Percentiles rank a stretch among this genome's conserved stretches.
Conservation (phyloP, 2,797 vertebrate genomes). For the Cryptoblepharus egeriae region DNA sequence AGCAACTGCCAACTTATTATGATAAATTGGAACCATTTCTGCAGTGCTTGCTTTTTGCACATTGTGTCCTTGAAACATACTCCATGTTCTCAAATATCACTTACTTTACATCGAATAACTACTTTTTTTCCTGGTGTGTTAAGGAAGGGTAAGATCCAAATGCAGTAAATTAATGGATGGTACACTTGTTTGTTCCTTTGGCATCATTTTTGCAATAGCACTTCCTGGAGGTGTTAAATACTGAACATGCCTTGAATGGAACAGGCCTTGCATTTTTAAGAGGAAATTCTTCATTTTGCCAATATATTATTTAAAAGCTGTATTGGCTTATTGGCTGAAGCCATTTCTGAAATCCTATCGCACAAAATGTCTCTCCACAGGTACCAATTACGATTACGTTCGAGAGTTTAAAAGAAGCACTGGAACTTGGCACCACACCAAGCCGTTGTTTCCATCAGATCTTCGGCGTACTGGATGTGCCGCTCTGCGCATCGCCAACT, state of each 20-base stretch:
- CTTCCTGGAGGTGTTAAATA: background rate
- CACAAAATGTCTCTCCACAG: conserved; percentile 64
- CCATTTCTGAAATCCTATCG: rapidly evolving
- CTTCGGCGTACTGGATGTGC: conserved; percentile 91
- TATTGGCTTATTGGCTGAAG: background rate
- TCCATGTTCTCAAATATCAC: background rate
- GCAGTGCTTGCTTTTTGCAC: background rate
- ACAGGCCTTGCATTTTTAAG: background rate
- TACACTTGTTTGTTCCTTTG: background rate
- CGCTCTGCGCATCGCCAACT: conserved; percentile 93
- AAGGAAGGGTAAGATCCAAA: background rate
- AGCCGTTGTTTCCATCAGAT: conserved; percentile 87
- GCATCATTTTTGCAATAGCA: rapidly evolving
- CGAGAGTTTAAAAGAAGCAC: conserved; percentile 95
- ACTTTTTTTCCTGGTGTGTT: background rate
- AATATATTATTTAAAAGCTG: background rate
- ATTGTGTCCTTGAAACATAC: background rate
- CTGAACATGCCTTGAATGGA: rapidly evolving
- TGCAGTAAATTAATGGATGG: background rate
- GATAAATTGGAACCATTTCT: background rate
- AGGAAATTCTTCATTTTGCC: too few relatives aligned
- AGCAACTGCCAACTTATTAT: background rate
- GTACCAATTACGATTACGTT: conserved; percentile 94
- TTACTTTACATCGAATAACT: background rate
- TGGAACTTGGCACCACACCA: conserved; percentile 94